Conservation (phyloP, 92 coral and sea anemone species). For the Parazoanthus swiftii region DNA sequence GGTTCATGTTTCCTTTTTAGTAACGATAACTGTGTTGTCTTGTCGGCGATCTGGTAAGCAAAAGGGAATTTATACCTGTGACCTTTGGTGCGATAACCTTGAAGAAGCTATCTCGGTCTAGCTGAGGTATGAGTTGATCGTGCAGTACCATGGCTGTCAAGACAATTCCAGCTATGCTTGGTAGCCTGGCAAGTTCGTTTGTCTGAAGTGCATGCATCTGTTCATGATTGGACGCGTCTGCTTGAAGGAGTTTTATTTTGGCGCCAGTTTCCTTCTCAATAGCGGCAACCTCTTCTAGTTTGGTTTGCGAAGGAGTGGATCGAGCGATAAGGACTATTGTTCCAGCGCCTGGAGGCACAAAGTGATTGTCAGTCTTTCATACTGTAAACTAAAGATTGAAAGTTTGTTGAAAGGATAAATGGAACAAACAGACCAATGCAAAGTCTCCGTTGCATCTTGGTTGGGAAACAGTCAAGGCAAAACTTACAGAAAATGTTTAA, state of each 20-base stretch:
- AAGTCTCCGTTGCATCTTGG: too few relatives aligned
- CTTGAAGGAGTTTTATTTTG: constrained; percentile 56
- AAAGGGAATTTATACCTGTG: constrained; percentile 49
- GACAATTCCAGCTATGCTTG: constrained; percentile 66
- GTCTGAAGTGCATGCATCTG: constrained; percentile 57
- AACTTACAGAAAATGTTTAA: too few relatives aligned
- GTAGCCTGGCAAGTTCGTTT: constrained; percentile 49
- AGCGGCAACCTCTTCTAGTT: constrained; percentile 48
- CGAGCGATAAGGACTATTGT: constrained; percentile 64
- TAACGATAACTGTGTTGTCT: too few relatives aligned
- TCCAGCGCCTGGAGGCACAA: constrained; percentile 50
- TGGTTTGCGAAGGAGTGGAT: constrained; percentile 54
- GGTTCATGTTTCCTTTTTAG: neutral
- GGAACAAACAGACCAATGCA: neutral
- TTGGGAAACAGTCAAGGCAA: too few relatives aligned
- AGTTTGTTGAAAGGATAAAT: neutral
- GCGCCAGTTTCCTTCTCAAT: constrained; percentile 53
- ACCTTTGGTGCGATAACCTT: constrained; percentile 72
- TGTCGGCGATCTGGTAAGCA: neutral
- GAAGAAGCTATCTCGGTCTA: constrained; percentile 46
- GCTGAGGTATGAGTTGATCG: constrained; percentile 55
- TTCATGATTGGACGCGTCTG: constrained; percentile 63
- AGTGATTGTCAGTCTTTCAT: neutral
- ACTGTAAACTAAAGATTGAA: neutral
- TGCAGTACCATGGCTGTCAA: constrained; percentile 71